These are phyloP conservation scores for Axea sp. DNA, from an alignment of 2,888 invertebrate species.

Conservation along the genomic window DNA sequence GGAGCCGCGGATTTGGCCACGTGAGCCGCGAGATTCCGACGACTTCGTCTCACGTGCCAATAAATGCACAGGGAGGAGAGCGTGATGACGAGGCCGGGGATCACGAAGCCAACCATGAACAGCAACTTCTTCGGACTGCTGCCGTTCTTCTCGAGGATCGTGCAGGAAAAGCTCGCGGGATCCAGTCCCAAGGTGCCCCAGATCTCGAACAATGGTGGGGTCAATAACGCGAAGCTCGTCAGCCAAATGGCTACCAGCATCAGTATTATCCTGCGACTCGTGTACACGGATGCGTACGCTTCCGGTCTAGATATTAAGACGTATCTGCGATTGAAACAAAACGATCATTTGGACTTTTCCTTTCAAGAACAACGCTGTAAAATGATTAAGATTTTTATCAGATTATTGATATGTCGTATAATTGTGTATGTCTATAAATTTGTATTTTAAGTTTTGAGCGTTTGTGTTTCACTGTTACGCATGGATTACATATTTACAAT, in stretches of 20 bases:
- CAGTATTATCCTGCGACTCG: slow-evolving; percentile 85
- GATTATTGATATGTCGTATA: too few species aligned
- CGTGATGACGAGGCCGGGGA: slow-evolving; percentile 92
- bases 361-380: too few species aligned
- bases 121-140: slow-evolving; percentile 91
- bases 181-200: slow-evolving; percentile 93
- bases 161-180: slow-evolving; percentile 91
- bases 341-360: too few species aligned
- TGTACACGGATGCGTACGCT: slow-evolving; percentile 89
- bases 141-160: slow-evolving; percentile 89
- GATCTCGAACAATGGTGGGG: slow-evolving; percentile 88
- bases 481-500: too few species aligned
- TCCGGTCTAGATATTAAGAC: slow-evolving; percentile 90
- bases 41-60: slow-evolving; percentile 87
- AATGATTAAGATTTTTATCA: too few species aligned
- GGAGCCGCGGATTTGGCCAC: slow-evolving; percentile 80
- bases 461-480: too few species aligned
- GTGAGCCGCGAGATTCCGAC: slow-evolving; percentile 86
- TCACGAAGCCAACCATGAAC: slow-evolving; percentile 89
- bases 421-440: too few species aligned
- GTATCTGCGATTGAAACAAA: slow-evolving; percentile 83
- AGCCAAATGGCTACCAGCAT: slow-evolving; percentile 91
- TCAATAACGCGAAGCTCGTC: slow-evolving; percentile 82
- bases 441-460: too few species aligned
- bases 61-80: slow-evolving; percentile 93